Conservation (phyloP, 2,888 invertebrate genomes). For the Salticus scenicus region DNA sequence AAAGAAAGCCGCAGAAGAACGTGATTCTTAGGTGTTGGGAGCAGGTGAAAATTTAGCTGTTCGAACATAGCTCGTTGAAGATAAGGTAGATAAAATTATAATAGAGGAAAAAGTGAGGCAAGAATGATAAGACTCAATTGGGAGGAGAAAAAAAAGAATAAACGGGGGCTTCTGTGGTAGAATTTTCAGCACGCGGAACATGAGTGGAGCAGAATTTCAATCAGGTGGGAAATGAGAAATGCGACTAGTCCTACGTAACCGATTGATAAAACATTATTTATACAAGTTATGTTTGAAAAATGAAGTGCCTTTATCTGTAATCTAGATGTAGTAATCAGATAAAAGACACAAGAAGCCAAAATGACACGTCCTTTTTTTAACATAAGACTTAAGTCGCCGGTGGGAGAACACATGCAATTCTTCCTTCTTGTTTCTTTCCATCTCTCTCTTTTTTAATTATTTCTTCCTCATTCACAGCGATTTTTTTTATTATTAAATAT, state of each 20-base stretch:
- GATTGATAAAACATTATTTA: not conserved
- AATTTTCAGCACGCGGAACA: not conserved
- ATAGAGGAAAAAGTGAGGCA: not conserved
- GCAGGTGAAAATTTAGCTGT: conserved; percentile 19
- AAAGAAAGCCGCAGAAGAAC: not conserved
- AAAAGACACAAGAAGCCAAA: too few relatives aligned
- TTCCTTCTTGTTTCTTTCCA: too few relatives aligned
- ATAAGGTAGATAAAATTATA: not conserved
- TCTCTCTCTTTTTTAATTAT: too few relatives aligned
- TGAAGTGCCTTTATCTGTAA: not conserved
- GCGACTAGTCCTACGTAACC: not conserved
- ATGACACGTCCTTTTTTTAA: too few relatives aligned
- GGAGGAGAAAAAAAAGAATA: not conserved
- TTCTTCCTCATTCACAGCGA: too few relatives aligned
- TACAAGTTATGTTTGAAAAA: not conserved
- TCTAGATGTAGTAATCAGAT: too few relatives aligned
- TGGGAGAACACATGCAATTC: too few relatives aligned
- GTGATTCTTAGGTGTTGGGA: not conserved
- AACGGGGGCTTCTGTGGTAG: not conserved
- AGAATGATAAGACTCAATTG: not conserved
- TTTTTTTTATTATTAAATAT: too few relatives aligned
- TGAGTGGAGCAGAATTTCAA: not conserved
- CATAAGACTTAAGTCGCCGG: too few relatives aligned
- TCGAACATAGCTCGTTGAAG: conserved; percentile 4
- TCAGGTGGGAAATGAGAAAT: not conserved